A percentile compares a stretch with the other conserved stretches of the same genome.
phyloP scores from a whole-genome alignment of 1,140 invertebrate genomes.

The Heliconius himera region DNA sequence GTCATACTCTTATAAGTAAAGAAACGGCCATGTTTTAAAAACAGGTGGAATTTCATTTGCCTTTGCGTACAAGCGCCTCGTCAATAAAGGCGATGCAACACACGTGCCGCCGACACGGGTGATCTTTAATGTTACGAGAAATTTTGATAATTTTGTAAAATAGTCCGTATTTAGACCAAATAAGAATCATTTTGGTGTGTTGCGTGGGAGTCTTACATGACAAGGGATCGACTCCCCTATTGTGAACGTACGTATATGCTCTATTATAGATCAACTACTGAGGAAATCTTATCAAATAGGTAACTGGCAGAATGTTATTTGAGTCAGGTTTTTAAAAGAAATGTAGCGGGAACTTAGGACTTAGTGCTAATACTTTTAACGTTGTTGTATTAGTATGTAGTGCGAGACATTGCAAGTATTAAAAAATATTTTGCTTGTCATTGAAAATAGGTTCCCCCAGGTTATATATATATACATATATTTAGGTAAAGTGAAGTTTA shows the following conservation, averaged over 20 bases:
- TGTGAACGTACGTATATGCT: constrained; percentile 68
- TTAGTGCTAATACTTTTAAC: too few relatives aligned
- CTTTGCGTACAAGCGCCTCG: constrained; percentile 55
- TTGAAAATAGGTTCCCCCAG: too few relatives aligned
- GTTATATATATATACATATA: too few relatives aligned
- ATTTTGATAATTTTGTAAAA: neutral
- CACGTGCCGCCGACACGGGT: constrained; percentile 67
- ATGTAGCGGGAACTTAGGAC: too few relatives aligned
- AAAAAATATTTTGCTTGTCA: neutral
- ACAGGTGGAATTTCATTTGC: constrained; percentile 72
- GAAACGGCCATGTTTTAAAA: constrained; percentile 54
- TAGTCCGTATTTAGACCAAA: neutral
- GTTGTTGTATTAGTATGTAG: too few relatives aligned
- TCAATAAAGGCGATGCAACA: constrained; percentile 72
- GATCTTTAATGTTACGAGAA: constrained; percentile 49
- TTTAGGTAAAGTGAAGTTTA: too few relatives aligned
- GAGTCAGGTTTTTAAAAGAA: too few relatives aligned
- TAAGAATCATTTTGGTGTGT: constrained; percentile 41
- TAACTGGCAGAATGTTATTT: neutral
- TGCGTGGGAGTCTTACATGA: constrained; percentile 51
- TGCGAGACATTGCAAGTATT: too few relatives aligned
- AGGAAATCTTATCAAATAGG: neutral
- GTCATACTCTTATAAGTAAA: neutral
- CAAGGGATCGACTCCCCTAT: constrained; percentile 67
- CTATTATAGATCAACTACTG: constrained; percentile 51